Base-by-base conservation (phyloP, 2,888 invertebrate species). In the Perizoma affinitatum region DNA sequence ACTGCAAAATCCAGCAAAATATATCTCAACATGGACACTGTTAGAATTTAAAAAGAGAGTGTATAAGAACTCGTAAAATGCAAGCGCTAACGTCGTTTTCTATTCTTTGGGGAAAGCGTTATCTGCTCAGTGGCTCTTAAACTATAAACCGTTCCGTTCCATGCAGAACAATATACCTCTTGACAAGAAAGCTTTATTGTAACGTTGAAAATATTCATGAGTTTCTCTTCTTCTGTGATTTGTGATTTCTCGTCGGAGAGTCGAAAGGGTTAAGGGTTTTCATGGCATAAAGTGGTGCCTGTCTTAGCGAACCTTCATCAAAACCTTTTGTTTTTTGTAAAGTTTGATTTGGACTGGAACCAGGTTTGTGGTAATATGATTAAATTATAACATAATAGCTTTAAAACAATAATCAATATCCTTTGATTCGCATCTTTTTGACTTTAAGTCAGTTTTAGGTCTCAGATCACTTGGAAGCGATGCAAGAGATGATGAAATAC, bases 191-290 rank as follows among this genome's bases (percentile, higher is more conserved):
- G 66, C 54, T 63, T 53, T 59, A 47, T 44, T 56, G 54, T 63
- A 55, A 63, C 53, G 63, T 54, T 58, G 62, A 70, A 71, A 71
- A 70, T 73, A 75, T 72, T 75, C 70, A 71, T 70, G 66, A 60
- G 53, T 44, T 45, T 52, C 57, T 58, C 38, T 49, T 52, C 48
- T 44, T 58, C 6, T 41, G 62, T 65, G 72, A 72, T 71, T 70
- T 68, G 61, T 66, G 73, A 73, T 71, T 70, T 69, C 71, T 66
- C 69, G 69, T 55, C 51, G 50, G 52, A 52, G 60, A 69, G 66
- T 67, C 61, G 48, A 60, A 55, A 43, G 63, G 66, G 66, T 66
- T 62, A 50, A 53, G 48, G 52, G 57, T 22, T 22, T 22, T 2
- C 22, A 22, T 22, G 22, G 22, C 22, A 2, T 1, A 22, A 1